Base-by-base conservation (phyloP, 2,888 invertebrate genomes). In the Rhingia rostrata region DNA sequence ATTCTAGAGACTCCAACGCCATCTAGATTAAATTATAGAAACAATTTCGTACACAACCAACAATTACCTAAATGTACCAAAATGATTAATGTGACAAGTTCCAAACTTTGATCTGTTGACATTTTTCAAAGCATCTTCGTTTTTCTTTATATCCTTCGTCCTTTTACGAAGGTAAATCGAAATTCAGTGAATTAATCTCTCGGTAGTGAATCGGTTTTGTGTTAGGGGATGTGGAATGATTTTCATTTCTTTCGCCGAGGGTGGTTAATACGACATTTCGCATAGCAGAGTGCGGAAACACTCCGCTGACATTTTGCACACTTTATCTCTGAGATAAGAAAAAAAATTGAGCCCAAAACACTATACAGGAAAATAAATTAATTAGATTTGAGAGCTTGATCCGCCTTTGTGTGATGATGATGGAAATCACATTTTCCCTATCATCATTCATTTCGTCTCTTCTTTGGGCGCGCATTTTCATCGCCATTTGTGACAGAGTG, bases 381-480 rank as follows among this genome's bases (percentile, higher is more conserved):
- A 82, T 82, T 77, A 77, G 77, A 77, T 77, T 82, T 66, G 75
- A 77, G 47, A 69, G 75, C 69, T 58, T 64, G 77, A 82, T 77
- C 77, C 77, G 66, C 66, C 60, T 77, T 77, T 72, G 47, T 54
- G 53, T 49, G 61, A 77, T 72, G 82, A 70, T 77, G 82, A 70
- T 72, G 82, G 66, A 72, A 82, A 82, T 77, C 82, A 77, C 77
- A 77, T 82, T 82, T 77, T 82, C 64, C 30, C 66, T 77, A 77
- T 77, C 75, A 82, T 82, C 82, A 82, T 82, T 82, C 77, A 77
- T 77, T 72, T 77, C 35, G 70, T 70, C 49, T 70, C 49, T 49
- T 47, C 45, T 74, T 63, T 75, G 63, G 22, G 22, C 22, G 22
- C 22, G 56, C 75, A 14, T 56, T 78, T 39, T 49, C 12, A 70